These are phyloP conservation scores for Rhinolophus sinicus DNA, from an alignment of 2,113 vertebrate genomes.

Conservation along the genomic window DNA sequence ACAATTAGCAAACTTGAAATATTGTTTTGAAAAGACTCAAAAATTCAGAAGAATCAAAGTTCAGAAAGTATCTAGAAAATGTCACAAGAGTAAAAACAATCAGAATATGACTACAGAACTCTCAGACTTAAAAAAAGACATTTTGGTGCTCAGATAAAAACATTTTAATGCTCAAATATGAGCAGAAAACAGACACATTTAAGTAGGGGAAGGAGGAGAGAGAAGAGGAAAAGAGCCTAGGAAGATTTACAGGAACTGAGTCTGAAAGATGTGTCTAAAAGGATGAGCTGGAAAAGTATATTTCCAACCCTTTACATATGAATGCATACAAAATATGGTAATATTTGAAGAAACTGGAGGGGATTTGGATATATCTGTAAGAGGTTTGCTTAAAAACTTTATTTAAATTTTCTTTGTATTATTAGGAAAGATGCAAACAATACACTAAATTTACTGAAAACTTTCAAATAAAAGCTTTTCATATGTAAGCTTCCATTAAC, in stretches of 20 bases:
- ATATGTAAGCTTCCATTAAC: conserved; percentile 2
- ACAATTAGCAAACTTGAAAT: not conserved
- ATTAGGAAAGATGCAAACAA: not conserved
- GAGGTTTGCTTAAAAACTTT: not conserved
- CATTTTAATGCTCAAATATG: not conserved
- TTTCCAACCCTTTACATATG: not conserved
- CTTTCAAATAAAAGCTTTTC: not conserved
- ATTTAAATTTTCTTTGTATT: not conserved
- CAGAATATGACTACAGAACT: not conserved
- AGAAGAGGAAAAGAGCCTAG: not conserved
- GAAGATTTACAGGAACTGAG: not conserved
- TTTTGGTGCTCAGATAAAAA: not conserved
- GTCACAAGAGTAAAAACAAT: not conserved
- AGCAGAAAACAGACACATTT: not conserved
- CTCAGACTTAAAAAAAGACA: not conserved
- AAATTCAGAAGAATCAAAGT: not conserved
- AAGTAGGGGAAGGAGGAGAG: not conserved
- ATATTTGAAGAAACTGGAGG: not conserved
- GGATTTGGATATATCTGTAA: not conserved
- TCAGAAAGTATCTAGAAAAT: not conserved
- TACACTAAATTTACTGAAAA: not conserved
- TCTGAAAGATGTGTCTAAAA: not conserved
- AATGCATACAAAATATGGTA: not conserved
- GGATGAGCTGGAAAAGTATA: not conserved
- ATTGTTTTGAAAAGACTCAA: not conserved